Conservation (phyloP, 2,797 vertebrate species). For the Bovichtus variegatus region DNA sequence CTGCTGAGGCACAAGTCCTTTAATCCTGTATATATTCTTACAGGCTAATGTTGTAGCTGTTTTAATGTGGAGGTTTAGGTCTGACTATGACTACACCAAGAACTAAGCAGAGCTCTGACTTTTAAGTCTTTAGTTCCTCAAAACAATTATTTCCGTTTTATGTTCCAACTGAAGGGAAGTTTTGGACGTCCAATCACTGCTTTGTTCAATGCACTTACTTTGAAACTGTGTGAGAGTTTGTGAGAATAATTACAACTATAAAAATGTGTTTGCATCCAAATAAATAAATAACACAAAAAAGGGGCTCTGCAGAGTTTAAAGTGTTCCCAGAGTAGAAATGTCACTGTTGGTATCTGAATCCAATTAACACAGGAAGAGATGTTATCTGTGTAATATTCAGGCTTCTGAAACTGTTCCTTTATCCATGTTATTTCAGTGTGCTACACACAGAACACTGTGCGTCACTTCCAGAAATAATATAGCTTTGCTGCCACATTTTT, state of each 20-base stretch:
- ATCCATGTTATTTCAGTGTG: slow-evolving; percentile 77
- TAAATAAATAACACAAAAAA: slow-evolving; percentile 47
- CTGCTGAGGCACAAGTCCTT: neutral
- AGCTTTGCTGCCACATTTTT: slow-evolving; percentile 60
- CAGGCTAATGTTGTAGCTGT: too few relatives aligned
- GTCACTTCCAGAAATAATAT: slow-evolving; percentile 64
- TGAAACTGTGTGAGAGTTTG: too few relatives aligned
- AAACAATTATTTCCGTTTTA: neutral
- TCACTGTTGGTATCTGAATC: slow-evolving; percentile 70
- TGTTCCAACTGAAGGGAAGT: neutral
- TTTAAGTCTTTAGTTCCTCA: neutral
- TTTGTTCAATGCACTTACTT: neutral
- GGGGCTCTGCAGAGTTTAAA: slow-evolving; percentile 27
- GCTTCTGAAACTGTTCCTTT: slow-evolving; percentile 69
- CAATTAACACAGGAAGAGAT: slow-evolving; percentile 83
- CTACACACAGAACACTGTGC: slow-evolving; percentile 56
- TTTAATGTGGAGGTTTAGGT: neutral
- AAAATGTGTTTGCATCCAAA: slow-evolving; percentile 31
- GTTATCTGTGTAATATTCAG: slow-evolving; percentile 74
- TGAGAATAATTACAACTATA: slow-evolving; percentile 8
- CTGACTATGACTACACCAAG: neutral
- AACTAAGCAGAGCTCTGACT: neutral
- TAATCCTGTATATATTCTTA: neutral
- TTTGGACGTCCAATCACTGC: neutral
- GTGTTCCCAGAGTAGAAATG: slow-evolving; percentile 56